Conservation (phyloP, 2,888 invertebrate genomes). For the Caenorhabditis auriculariae region DNA sequence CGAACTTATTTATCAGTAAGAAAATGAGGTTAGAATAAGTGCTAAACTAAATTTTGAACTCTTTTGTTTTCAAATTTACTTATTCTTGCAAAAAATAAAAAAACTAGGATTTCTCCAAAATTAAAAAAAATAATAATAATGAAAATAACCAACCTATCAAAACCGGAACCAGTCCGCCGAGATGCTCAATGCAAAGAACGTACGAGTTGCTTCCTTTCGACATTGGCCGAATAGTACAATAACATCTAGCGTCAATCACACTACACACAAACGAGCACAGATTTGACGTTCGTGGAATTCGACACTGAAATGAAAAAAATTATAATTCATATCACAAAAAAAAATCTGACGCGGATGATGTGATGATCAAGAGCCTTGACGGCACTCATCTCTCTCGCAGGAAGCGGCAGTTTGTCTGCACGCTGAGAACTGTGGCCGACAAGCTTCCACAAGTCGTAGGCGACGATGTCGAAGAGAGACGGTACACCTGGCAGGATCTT, state of each 20-base stretch:
- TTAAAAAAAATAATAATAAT: too few species aligned
- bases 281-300: constrained; percentile 85
- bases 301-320: constrained; percentile 73
- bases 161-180: constrained; percentile 89
- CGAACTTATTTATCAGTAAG: too few species aligned
- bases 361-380: constrained; percentile 68
- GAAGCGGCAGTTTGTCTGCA: constrained; percentile 80
- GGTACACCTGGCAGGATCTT: constrained; percentile 81
- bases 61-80: too few species aligned
- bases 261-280: constrained; percentile 89
- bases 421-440: constrained; percentile 40
- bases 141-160: constrained; percentile 74
- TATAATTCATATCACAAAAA: neutral
- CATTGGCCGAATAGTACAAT: constrained; percentile 83
- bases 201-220: constrained; percentile 63
- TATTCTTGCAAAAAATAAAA: too few species aligned
- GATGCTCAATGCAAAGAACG: constrained; percentile 82
- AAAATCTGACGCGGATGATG: constrained; percentile 79
- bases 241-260: constrained; percentile 84
- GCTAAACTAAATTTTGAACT: too few species aligned
- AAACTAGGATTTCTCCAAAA: too few species aligned
- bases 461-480: constrained; percentile 78
- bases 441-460: constrained; percentile 61
- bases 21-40: too few species aligned
- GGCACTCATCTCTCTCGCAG: constrained; percentile 70